Evolutionary conservation across 30 jellyfish, hydroid and myxozoan species (phyloP).

Genomic region (Chrysaora quinquecirrha): DNA sequence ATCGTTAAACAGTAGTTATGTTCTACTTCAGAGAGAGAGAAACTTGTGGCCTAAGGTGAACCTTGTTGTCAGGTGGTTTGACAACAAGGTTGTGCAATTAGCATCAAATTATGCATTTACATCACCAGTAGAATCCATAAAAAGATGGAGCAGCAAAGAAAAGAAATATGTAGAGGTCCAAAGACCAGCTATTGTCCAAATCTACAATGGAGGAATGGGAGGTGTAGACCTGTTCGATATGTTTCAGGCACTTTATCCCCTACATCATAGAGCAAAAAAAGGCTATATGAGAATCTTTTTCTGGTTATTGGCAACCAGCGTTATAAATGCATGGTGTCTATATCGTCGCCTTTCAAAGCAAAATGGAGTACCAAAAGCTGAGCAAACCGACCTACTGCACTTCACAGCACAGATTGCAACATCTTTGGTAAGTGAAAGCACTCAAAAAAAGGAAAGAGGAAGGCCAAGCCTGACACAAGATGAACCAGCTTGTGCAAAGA

Average conservation of each 20-base stretch:
- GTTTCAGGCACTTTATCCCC: slow-evolving; percentile 45
- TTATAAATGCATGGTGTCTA: slow-evolving; percentile 25
- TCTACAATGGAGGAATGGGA: slow-evolving; percentile 61
- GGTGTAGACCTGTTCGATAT: slow-evolving; percentile 48
- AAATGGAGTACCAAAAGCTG: slow-evolving; percentile 37
- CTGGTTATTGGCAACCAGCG: slow-evolving; percentile 49
- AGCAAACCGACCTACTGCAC: slow-evolving; percentile 58
- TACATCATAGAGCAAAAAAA: slow-evolving; percentile 31
- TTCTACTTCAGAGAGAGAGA: too few relatives aligned
- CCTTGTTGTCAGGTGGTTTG: slow-evolving; percentile 47
- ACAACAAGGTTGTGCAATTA: slow-evolving; percentile 33
- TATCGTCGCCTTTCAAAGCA: slow-evolving; percentile 15
- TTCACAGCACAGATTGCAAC: too few relatives aligned
- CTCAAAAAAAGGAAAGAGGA: too few relatives aligned
- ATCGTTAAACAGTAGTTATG: too few relatives aligned
- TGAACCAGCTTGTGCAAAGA: too few relatives aligned
- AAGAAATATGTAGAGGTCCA: slow-evolving; percentile 35
- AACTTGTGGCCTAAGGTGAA: too few relatives aligned
- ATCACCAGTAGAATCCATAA: slow-evolving; percentile 37
- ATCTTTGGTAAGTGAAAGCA: too few relatives aligned
- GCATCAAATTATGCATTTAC: too few relatives aligned
- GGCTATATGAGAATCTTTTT: slow-evolving; percentile 66
- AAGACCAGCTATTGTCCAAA: slow-evolving; percentile 57
- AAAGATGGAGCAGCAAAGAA: slow-evolving; percentile 31
- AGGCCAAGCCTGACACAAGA: too few relatives aligned